Evolutionary conservation across 35 echinoderm and acorn worm species (phyloP).

Genomic region (Diadema setosum): DNA sequence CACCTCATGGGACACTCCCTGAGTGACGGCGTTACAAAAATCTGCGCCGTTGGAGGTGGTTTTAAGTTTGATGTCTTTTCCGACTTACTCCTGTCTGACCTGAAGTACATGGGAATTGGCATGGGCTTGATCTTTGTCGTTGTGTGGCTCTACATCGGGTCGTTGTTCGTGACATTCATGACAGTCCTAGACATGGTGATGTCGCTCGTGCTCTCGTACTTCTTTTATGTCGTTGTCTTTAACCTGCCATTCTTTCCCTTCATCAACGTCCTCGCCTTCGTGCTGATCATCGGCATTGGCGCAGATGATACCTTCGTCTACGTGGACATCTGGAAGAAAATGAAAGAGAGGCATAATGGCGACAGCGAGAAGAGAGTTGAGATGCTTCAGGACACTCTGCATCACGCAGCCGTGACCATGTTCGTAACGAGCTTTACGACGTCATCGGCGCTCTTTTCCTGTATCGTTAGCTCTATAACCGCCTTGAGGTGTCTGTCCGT

Average conservation of each 20-base stretch:
- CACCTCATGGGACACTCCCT: neutral
- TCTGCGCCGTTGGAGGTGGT: constrained; percentile 29
- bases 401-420: constrained; percentile 74
- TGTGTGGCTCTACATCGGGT: constrained; percentile 66
- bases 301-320: constrained; percentile 94
- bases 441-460: constrained; percentile 62
- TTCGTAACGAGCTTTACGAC: constrained; percentile 94
- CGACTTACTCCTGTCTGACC: constrained; percentile 41
- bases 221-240: constrained; percentile 63
- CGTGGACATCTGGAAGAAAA: constrained; percentile 64
- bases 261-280: constrained; percentile 53
- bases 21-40: constrained; percentile 10
- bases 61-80: constrained; percentile 72
- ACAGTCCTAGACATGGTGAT: constrained; percentile 74
- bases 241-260: constrained; percentile 77
- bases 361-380: neutral
- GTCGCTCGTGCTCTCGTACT: constrained; percentile 70
- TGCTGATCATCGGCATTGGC: constrained; percentile 75
- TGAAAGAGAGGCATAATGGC: neutral
- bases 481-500: constrained; percentile 72
- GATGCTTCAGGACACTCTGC: constrained; percentile 44
- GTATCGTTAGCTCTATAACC: constrained; percentile 66
- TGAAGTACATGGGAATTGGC: constrained; percentile 28
- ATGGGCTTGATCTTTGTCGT: constrained; percentile 36
- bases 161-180: constrained; percentile 51